A percentile compares a stretch with the other conserved stretches of the same genome.
Conservation (phyloP, 2,888 invertebrate genomes). For the Holacanthella duospinosa region DNA sequence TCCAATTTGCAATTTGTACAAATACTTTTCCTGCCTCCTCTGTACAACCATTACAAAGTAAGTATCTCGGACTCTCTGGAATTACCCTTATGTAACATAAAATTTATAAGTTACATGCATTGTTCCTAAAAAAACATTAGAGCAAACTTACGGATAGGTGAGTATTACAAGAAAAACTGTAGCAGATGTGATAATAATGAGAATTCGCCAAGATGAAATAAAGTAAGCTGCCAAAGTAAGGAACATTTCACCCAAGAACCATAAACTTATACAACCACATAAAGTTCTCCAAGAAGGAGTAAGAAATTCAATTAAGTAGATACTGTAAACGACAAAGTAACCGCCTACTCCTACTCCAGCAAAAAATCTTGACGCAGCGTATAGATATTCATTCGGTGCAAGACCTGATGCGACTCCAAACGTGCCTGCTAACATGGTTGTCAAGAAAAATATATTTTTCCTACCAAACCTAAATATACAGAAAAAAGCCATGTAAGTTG, state of each 20-base stretch:
- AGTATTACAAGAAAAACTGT: constrained; percentile 20
- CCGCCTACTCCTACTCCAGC: constrained; percentile 27
- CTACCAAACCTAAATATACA: constrained; percentile 21
- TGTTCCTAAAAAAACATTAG: neutral
- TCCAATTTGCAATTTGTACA: constrained; percentile 27
- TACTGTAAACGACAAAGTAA: constrained; percentile 26
- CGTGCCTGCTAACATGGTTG: constrained; percentile 21
- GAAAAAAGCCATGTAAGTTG: no score
- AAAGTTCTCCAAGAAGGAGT: constrained; percentile 26
- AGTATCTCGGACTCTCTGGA: constrained; percentile 31
- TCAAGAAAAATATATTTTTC: constrained; percentile 22
- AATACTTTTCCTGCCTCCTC: constrained; percentile 23
- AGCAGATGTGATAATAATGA: constrained; percentile 17
- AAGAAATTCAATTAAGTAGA: constrained; percentile 29
- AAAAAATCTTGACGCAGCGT: constrained; percentile 21
- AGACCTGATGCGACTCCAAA: constrained; percentile 23
- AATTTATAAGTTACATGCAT: no score
- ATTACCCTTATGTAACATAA: constrained; percentile 16
- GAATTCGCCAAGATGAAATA: constrained; percentile 21
- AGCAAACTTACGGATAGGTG: constrained; percentile 19
- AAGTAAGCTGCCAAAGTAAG: constrained; percentile 22
- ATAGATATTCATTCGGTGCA: constrained; percentile 15
- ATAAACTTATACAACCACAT: constrained; percentile 22
- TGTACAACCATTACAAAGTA: constrained; percentile 24
- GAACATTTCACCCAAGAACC: constrained; percentile 28